phyloP scores from a whole-genome alignment of 2,888 invertebrate genomes.

The Pyrochroa serraticornis region DNA sequence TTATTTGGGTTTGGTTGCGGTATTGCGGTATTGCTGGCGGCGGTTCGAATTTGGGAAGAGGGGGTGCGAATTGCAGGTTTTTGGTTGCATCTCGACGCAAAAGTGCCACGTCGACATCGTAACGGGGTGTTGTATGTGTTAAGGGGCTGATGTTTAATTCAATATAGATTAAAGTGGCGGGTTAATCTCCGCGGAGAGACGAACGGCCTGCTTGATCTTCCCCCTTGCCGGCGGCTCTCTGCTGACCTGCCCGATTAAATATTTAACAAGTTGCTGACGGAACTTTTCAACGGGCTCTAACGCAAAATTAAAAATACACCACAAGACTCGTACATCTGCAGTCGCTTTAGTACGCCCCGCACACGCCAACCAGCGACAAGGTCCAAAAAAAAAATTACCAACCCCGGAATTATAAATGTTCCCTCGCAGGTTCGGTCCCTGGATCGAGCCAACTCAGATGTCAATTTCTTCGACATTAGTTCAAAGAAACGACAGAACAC shows the following conservation, averaged over 20 bases:
- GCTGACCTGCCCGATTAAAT: slow-evolving; percentile 39
- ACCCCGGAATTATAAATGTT: too few species aligned
- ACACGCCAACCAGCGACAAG: background rate
- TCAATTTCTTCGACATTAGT: slow-evolving; percentile 56
- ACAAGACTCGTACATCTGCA: slow-evolving; percentile 28
- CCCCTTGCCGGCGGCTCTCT: slow-evolving; percentile 32
- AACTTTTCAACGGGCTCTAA: slow-evolving; percentile 43
- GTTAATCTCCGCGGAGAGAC: slow-evolving; percentile 47
- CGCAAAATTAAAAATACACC: slow-evolving; percentile 49
- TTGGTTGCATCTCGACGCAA: too few species aligned
- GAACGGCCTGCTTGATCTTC: slow-evolving; percentile 37
- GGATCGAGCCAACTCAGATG: slow-evolving; percentile 41
- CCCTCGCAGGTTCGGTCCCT: background rate
- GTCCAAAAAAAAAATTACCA: slow-evolving; percentile 1
- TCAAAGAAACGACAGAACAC: slow-evolving; percentile 58
- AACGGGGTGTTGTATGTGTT: slow-evolving; percentile 38
- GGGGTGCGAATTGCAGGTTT: too few species aligned
- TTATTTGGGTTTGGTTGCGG: too few species aligned
- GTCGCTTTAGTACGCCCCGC: slow-evolving; percentile 18
- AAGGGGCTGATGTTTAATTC: slow-evolving; percentile 50
- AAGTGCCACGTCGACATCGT: too few species aligned
- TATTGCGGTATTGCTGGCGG: too few species aligned
- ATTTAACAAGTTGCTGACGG: slow-evolving; percentile 43
- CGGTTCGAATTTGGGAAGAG: too few species aligned
- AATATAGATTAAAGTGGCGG: slow-evolving; percentile 52